These are phyloP conservation scores for Bovichtus diacanthus DNA, from an alignment of 2,797 vertebrate species.

Conservation along the genomic window DNA sequence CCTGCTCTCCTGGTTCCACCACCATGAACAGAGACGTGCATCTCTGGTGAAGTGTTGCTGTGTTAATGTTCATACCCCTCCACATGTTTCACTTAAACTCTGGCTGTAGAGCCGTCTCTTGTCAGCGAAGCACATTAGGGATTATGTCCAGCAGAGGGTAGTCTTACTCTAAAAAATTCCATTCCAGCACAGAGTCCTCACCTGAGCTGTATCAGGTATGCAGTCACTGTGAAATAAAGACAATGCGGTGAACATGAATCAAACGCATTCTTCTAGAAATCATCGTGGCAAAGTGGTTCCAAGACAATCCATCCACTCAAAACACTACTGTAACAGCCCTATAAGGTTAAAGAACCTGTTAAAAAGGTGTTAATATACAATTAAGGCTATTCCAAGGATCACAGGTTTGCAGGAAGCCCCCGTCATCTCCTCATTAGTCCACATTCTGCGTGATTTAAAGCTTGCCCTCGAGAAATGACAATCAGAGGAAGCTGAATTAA, in stretches of 20 bases:
- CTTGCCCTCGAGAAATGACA: slow-evolving; percentile 43
- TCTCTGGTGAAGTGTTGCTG: slow-evolving; percentile 5
- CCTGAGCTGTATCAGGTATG: slow-evolving; percentile 21
- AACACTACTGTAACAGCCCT: neutral
- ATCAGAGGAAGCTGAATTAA: slow-evolving; percentile 47
- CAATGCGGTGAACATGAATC: slow-evolving; percentile 2
- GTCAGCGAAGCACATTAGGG: neutral
- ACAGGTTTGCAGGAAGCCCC: neutral
- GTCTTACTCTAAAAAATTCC: slow-evolving; percentile 46
- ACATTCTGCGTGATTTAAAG: slow-evolving; percentile 16
- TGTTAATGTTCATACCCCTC: neutral
- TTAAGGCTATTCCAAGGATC: neutral
- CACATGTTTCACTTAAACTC: slow-evolving; percentile 7
- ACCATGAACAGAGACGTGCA: neutral
- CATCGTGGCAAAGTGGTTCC: neutral
- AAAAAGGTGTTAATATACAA: neutral
- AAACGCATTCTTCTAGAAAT: neutral
- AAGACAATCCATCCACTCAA: neutral
- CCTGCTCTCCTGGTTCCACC: neutral
- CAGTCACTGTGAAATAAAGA: slow-evolving; percentile 19
- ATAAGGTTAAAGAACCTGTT: neutral
- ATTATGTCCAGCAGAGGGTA: slow-evolving; percentile 73
- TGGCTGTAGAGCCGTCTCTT: slow-evolving; percentile 6
- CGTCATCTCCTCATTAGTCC: slow-evolving; percentile 13
- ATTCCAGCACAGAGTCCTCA: neutral